Evolutionary conservation across 2,113 vertebrate genomes (phyloP), one percentile per base, ranked within the genome.

Genomic region (Podarcis cretensis): DNA sequence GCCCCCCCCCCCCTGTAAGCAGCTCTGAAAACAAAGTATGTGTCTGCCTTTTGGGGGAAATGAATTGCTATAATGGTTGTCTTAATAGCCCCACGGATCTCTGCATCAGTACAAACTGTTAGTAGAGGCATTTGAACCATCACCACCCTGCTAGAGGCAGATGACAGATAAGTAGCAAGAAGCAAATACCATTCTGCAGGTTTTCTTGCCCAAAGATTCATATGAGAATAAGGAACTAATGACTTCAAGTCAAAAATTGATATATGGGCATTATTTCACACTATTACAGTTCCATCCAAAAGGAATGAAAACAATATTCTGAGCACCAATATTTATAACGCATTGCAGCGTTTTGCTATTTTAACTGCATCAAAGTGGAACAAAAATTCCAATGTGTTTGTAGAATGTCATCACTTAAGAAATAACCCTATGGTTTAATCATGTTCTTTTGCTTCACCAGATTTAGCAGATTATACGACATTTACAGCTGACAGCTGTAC

Each of bases 401-500:
- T 2, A 0, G 10, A 16, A 12, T 85, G 2, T 57, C 84, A 78
- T 23, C 54, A 86, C 63, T 57, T 37, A 90, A 5, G 83, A 90
- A 10, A 79, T n/a, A 89, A 71, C 71, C 83, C 80, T 90, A 59
- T 1, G 82, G n/a, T 2, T 91, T 66, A 66, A 71, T 86, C 8
- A 91, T 27, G 25, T 30, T 68, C 77, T 91, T 85, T 80, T 75
- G 14, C 87, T 87, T 84, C 25, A 83, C 32, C 63, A 16, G 32
- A 75, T 90, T 92, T 27, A 91, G 6, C 82, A 89, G 25, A 71
- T 43, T 37, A 92, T 20, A 30, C 81, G 73, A 88, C 59, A 83
- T 82, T 90, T 89, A 82, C 48, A 84, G 83, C 25, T 89, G 40
- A 43, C 57, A 66, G 27, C 74, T 76, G 25, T 59, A 85, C 10